A percentile compares a stretch with the other conserved stretches of the same genome.
Conservation (phyloP, 2,113 vertebrate species). For the Chiloscyllium plagiosum region DNA sequence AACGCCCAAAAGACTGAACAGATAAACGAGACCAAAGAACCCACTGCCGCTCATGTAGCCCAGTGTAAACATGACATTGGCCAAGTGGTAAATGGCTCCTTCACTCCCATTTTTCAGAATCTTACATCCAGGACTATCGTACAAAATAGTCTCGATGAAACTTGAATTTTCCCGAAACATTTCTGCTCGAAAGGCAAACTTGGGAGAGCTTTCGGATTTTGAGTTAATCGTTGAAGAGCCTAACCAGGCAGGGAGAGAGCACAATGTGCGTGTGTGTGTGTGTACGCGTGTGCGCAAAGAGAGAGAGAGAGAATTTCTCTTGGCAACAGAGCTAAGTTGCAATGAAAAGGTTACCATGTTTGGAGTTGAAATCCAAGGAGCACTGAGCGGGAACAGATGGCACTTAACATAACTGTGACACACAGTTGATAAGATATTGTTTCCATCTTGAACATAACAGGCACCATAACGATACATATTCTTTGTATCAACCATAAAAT, state of each 20-base stretch:
- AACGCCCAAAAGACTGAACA: conserved; percentile 71
- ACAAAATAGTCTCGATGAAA: conserved; percentile 52
- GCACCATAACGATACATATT: neutral
- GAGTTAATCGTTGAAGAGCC: neutral
- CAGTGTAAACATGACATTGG: conserved; percentile 73
- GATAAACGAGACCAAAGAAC: conserved; percentile 79
- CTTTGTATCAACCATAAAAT: neutral
- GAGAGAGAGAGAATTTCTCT: conserved; percentile 62
- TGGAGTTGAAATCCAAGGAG: conserved; percentile 99
- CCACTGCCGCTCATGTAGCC: conserved; percentile 94
- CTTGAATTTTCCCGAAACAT: conserved; percentile 54
- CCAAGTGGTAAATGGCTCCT: conserved; percentile 81
- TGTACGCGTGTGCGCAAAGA: conserved; percentile 36
- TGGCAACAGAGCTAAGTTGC: conserved; percentile 61
- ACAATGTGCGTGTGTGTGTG: conserved; percentile 42
- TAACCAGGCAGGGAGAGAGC: conserved; percentile 38
- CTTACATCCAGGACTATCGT: conserved; percentile 54
- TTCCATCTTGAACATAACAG: neutral
- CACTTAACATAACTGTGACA: conserved; percentile 71
- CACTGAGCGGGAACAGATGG: conserved; percentile 40
- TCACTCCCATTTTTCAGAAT: conserved; percentile 71
- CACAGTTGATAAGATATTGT: neutral
- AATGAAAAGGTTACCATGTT: conserved; percentile 95
- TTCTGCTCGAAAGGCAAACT: conserved; percentile 12
- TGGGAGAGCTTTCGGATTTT: neutral